phyloP scores from a whole-genome alignment of 2,113 vertebrate genomes.

The Lepus americanus region DNA sequence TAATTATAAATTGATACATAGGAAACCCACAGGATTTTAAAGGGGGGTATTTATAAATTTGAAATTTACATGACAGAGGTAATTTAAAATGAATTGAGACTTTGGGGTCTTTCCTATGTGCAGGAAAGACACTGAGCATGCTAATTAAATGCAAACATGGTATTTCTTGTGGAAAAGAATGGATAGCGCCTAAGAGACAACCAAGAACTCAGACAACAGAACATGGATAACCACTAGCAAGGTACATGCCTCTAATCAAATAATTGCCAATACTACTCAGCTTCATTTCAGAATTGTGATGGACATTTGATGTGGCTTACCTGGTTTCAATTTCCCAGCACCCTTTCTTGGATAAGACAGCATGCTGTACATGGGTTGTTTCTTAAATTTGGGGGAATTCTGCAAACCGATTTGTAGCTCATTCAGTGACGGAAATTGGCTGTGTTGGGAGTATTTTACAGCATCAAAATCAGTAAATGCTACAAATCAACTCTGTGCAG shows the following conservation, averaged over 20 bases:
- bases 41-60: background rate
- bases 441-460: background rate
- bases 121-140: background rate
- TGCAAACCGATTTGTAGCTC: background rate
- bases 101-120: background rate
- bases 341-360: background rate
- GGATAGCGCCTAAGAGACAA: background rate
- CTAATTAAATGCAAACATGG: background rate
- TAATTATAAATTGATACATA: background rate
- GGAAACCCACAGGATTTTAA: background rate
- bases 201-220: background rate
- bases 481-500: background rate
- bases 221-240: background rate
- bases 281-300: background rate
- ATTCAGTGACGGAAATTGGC: background rate
- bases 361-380: background rate
- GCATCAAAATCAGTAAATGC: background rate
- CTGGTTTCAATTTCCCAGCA: background rate
- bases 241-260: background rate
- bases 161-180: background rate
- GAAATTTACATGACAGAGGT: background rate
- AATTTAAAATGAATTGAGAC: background rate
- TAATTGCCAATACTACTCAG: background rate
- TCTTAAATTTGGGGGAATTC: constrained; percentile 4
- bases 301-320: background rate